Percentiles rank a stretch among this genome's conserved stretches.
These are phyloP conservation scores for Xestia xanthographa DNA, from an alignment of 2,888 invertebrate species.

Conservation along the genomic window DNA sequence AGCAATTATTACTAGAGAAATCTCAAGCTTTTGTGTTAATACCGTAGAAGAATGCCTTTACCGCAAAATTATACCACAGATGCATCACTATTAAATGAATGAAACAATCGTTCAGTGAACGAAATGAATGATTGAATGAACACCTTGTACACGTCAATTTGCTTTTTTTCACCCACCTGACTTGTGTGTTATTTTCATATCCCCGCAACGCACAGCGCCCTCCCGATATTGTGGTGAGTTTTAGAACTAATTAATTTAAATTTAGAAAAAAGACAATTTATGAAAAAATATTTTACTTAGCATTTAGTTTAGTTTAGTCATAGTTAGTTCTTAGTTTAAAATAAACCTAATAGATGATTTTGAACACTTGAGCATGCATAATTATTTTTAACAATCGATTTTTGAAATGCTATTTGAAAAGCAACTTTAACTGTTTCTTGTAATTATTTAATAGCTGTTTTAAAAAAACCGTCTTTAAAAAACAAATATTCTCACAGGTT, in stretches of 20 bases:
- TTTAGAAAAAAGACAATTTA: not conserved
- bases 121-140: constrained; percentile 45
- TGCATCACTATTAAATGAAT: constrained; percentile 26
- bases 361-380: constrained; percentile 23
- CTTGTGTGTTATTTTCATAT: constrained; percentile 80
- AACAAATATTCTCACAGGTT: not conserved
- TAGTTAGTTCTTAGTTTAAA: not conserved
- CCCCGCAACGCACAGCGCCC: constrained; percentile 83
- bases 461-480: not conserved
- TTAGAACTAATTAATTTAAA: constrained; percentile 49
- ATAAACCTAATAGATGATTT: not conserved
- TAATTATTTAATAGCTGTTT: not conserved
- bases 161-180: constrained; percentile 61
- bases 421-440: not conserved
- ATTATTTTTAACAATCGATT: not conserved
- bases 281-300: not conserved
- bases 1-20: not conserved
- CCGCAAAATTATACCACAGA: constrained; percentile 29
- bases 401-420: not conserved
- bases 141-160: constrained; percentile 46
- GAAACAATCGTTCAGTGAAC: constrained; percentile 24
- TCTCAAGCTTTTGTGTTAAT: not conserved
- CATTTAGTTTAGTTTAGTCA: constrained; percentile 15
- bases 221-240: constrained; percentile 82
- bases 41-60: constrained; percentile 26